phyloP scores from a whole-genome alignment of 2,888 invertebrate genomes.

The Imbricaverruca yamaguchii region DNA sequence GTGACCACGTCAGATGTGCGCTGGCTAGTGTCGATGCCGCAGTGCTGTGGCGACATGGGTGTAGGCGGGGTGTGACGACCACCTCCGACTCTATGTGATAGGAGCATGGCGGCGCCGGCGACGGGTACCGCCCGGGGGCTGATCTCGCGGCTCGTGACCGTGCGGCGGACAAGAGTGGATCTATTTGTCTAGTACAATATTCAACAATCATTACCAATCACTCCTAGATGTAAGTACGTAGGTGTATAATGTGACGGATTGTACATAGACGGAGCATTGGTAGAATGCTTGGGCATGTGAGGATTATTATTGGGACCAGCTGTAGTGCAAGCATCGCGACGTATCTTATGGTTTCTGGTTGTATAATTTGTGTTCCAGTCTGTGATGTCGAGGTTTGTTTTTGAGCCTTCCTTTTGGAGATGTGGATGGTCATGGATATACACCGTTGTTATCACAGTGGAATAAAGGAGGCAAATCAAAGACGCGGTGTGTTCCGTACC shows the following conservation, averaged over 20 bases:
- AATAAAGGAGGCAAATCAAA: slow-evolving; percentile 7
- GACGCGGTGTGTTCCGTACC: no score
- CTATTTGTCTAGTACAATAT: background rate
- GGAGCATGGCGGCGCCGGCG: background rate
- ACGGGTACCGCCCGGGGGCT: background rate
- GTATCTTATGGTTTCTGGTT: background rate
- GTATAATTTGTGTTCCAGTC: slow-evolving; percentile 6
- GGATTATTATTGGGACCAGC: slow-evolving; percentile 11
- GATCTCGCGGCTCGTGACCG: no score
- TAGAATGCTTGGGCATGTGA: background rate
- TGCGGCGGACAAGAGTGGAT: no score
- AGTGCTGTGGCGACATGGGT: no score
- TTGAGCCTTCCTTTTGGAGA: slow-evolving; percentile 11
- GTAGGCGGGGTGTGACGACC: no score
- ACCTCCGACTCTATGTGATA: background rate
- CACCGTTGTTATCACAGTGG: slow-evolving; percentile 14
- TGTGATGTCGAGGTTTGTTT: background rate
- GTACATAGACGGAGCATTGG: background rate
- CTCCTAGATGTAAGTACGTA: no score
- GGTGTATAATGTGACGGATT: background rate
- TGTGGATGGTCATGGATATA: background rate
- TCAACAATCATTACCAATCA: slow-evolving; percentile 1
- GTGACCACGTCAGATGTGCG: no score
- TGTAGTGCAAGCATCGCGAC: background rate
- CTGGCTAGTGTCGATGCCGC: no score